A percentile compares a stretch with the other conserved stretches of the same genome.
Conservation (phyloP, 2,888 invertebrate species). For the Lasioglossum vierecki region DNA sequence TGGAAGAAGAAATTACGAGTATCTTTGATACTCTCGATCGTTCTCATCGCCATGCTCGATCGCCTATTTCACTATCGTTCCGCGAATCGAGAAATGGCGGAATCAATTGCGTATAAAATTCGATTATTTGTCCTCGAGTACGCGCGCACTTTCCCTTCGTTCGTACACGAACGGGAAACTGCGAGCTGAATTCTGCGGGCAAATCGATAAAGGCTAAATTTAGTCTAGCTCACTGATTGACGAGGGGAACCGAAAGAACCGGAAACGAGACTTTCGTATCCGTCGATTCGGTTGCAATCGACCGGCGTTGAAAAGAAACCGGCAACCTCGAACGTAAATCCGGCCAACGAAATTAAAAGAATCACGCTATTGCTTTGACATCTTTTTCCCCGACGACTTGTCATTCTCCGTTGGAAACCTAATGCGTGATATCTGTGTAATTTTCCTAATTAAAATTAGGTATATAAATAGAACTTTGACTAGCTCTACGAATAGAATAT, state of each 20-base stretch:
- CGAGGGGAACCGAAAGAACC: slow-evolving; percentile 49
- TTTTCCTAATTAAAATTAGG: background rate
- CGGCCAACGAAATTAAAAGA: background rate
- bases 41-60: background rate
- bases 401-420: background rate
- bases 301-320: slow-evolving; percentile 2
- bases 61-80: background rate
- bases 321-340: background rate
- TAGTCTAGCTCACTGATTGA: slow-evolving; percentile 55
- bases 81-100: background rate
- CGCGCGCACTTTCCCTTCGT: slow-evolving; percentile 17
- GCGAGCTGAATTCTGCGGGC: slow-evolving; percentile 44
- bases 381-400: background rate
- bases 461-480: too few species aligned
- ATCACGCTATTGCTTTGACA: background rate
- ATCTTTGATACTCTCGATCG: background rate
- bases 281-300: slow-evolving; percentile 52
- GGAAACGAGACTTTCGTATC: slow-evolving; percentile 62
- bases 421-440: background rate
- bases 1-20: background rate
- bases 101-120: slow-evolving; percentile 5
- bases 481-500: too few species aligned
- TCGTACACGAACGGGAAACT: slow-evolving; percentile 34
- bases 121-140: slow-evolving; percentile 15
- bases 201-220: slow-evolving; percentile 65